phyloP scores from a whole-genome alignment of 2,888 invertebrate species.

The Himalopsyche anomala region DNA sequence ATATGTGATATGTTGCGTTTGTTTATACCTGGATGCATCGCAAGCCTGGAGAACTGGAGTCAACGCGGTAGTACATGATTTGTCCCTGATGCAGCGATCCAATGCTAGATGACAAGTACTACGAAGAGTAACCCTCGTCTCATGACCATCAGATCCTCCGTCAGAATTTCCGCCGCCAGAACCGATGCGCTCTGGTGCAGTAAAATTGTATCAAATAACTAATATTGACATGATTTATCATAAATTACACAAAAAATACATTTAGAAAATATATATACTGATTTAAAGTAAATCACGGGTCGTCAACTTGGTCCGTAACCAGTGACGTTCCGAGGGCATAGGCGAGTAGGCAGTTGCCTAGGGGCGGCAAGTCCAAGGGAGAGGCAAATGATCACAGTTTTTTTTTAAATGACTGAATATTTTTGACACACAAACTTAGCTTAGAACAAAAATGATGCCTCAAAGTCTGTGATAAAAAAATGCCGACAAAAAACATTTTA shows the following conservation, averaged over 20 bases:
- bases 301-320: too few species aligned
- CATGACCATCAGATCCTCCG: slow-evolving; percentile 67
- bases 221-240: neutral
- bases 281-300: too few species aligned
- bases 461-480: too few species aligned
- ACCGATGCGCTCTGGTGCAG: slow-evolving; percentile 60
- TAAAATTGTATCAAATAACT: neutral
- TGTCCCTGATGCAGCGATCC: slow-evolving; percentile 88
- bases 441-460: too few species aligned
- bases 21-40: slow-evolving; percentile 73
- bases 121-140: slow-evolving; percentile 80
- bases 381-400: too few species aligned
- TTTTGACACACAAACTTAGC: too few species aligned
- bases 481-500: too few species aligned
- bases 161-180: slow-evolving; percentile 56
- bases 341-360: too few species aligned
- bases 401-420: too few species aligned
- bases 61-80: slow-evolving; percentile 85
- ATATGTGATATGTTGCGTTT: too few species aligned
- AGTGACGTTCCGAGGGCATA: too few species aligned
- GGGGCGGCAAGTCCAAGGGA: too few species aligned
- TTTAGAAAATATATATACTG: neutral
- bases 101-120: slow-evolving; percentile 93
- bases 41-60: slow-evolving; percentile 92
- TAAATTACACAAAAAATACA: neutral